phyloP scores from a whole-genome alignment of 2,797 vertebrate species.

The Otus scops region DNA sequence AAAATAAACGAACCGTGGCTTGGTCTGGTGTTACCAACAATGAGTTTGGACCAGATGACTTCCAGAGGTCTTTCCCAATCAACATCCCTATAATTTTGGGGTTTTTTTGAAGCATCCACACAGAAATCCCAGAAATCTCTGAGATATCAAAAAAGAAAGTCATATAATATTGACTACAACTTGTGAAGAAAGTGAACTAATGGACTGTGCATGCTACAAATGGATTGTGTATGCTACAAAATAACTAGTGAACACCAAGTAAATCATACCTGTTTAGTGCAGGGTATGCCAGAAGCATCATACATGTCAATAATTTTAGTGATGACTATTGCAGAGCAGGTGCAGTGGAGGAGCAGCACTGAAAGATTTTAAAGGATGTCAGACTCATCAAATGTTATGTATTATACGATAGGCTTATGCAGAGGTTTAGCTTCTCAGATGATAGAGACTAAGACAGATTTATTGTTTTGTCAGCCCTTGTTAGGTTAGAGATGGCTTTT shows the following conservation, averaged over 20 bases:
- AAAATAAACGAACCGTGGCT: neutral
- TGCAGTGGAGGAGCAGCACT: neutral
- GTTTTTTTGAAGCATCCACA: neutral
- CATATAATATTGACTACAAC: neutral
- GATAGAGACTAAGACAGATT: slow-evolving; percentile 39
- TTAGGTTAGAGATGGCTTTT: neutral
- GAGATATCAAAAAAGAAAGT: neutral
- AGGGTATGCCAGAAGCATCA: neutral
- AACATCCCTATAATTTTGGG: neutral
- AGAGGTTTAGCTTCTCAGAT: slow-evolving; percentile 27
- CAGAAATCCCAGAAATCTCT: neutral
- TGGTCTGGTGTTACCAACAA: neutral
- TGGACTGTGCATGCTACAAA: neutral
- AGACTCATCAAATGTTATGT: slow-evolving; percentile 14
- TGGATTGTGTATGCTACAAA: neutral
- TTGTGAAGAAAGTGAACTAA: neutral
- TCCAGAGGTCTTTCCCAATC: neutral
- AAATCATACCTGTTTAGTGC: neutral
- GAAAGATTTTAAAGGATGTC: slow-evolving; percentile 40
- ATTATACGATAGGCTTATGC: neutral
- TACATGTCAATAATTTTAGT: neutral
- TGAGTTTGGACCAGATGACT: neutral
- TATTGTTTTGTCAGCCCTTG: slow-evolving; percentile 15
- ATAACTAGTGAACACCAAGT: neutral
- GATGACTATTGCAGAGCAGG: neutral